Evolutionary conservation across 2,113 vertebrate species (phyloP).

Genomic region (Colossoma macropomum): DNA sequence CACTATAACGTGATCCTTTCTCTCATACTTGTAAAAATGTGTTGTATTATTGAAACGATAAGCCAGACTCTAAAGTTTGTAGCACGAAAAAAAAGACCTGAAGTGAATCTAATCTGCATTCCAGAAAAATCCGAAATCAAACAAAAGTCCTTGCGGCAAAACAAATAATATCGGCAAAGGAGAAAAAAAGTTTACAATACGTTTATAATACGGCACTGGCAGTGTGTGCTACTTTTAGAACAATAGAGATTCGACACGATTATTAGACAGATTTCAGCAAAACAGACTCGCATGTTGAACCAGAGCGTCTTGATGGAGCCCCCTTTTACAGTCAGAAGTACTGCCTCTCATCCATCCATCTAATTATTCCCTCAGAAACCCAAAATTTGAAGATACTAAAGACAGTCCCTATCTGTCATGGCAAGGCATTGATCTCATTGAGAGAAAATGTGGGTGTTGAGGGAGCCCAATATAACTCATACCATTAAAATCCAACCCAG

Average conservation of each 20-base stretch:
- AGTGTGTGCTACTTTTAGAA: conserved; percentile 74
- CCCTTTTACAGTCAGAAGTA: conserved; percentile 71
- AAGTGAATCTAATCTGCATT: conserved; percentile 50
- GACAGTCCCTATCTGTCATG: conserved; percentile 81
- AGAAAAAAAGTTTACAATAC: conserved; percentile 71
- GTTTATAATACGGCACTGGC: conserved; percentile 69
- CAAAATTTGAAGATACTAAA: conserved; percentile 83
- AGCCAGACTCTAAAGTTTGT: conserved; percentile 65
- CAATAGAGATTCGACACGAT: conserved; percentile 73
- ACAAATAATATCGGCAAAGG: conserved; percentile 72
- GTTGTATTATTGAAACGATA: conserved; percentile 24
- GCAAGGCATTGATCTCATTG: conserved; percentile 81
- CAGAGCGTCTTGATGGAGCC: conserved; percentile 73
- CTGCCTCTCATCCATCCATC: conserved; percentile 81
- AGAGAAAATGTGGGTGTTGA: conserved; percentile 83
- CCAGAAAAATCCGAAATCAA: conserved; percentile 64
- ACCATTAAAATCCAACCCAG: conserved; percentile 81
- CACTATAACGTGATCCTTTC: conserved; percentile 54
- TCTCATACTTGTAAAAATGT: conserved; percentile 21
- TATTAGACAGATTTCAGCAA: conserved; percentile 78
- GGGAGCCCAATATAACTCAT: conserved; percentile 82
- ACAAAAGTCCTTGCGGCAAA: conserved; percentile 67
- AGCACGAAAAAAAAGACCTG: conserved; percentile 51
- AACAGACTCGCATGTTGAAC: conserved; percentile 73
- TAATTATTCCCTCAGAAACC: conserved; percentile 88